Evolutionary conservation across 2,113 vertebrate species (phyloP).

Genomic region (Zonotrichia leucophrys): DNA sequence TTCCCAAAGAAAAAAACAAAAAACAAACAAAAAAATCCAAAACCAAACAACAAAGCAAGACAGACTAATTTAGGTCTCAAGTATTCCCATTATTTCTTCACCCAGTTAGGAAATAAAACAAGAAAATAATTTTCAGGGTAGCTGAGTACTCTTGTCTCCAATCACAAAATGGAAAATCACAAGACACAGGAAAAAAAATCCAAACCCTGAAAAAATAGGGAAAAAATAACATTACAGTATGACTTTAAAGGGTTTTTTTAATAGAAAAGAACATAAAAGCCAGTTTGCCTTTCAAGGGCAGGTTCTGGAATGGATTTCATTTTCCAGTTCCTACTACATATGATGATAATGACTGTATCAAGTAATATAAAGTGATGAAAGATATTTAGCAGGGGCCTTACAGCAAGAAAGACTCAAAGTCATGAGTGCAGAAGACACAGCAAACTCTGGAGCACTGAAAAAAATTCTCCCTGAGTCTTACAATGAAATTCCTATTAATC

Average conservation of each 20-base stretch:
- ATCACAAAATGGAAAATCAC: neutral
- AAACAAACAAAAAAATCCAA: too few relatives aligned
- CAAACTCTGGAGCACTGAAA: neutral
- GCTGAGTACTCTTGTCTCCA: neutral
- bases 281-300: neutral
- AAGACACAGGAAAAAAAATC: neutral
- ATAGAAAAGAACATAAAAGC: neutral
- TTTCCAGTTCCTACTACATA: neutral
- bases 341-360: neutral
- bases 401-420: neutral
- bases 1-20: neutral
- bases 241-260: neutral
- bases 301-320: neutral
- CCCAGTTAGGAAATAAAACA: neutral
- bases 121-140: neutral
- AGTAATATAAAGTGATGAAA: neutral
- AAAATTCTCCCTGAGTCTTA: neutral
- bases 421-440: neutral
- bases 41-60: neutral
- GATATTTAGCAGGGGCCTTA: neutral
- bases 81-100: neutral
- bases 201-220: fast-evolving
- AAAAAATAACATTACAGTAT: neutral
- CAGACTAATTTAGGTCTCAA: neutral
- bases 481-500: neutral